phyloP scores from a whole-genome alignment of 2,113 vertebrate species.

The Macrotus californicus region DNA sequence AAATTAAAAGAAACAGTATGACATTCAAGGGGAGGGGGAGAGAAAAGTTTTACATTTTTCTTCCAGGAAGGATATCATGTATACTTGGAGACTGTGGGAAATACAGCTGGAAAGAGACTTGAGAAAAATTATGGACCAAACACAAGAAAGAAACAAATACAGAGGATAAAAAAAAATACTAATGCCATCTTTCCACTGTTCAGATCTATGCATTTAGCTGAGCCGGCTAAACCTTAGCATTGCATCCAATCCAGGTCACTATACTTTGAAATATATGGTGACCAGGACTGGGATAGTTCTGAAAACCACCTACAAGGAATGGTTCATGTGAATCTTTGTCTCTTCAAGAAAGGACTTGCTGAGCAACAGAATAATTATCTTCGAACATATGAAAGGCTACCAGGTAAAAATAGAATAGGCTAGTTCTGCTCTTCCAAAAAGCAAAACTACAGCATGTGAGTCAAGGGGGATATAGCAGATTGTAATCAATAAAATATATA shows the following conservation, averaged over 20 bases:
- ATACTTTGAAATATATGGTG: background rate
- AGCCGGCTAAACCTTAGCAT: background rate
- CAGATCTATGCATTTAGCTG: background rate
- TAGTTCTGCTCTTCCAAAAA: background rate
- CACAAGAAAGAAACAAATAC: background rate
- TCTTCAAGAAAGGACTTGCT: background rate
- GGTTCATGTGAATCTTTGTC: background rate
- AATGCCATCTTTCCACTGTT: background rate
- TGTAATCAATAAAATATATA: background rate
- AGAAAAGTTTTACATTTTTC: background rate
- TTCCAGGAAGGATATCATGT: background rate
- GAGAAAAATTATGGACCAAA: background rate
- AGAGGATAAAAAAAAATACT: background rate
- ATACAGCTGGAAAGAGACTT: background rate
- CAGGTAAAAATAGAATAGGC: background rate
- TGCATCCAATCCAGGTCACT: background rate
- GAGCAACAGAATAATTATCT: background rate
- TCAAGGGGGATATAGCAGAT: background rate
- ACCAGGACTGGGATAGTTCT: background rate
- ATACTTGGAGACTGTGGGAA: background rate
- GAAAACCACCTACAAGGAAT: background rate
- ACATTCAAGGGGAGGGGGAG: background rate
- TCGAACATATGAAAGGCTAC: background rate
- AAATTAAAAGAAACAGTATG: background rate
- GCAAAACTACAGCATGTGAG: background rate